Conservation (phyloP, 2,113 vertebrate species). For the Misgurnus mizolepis region DNA sequence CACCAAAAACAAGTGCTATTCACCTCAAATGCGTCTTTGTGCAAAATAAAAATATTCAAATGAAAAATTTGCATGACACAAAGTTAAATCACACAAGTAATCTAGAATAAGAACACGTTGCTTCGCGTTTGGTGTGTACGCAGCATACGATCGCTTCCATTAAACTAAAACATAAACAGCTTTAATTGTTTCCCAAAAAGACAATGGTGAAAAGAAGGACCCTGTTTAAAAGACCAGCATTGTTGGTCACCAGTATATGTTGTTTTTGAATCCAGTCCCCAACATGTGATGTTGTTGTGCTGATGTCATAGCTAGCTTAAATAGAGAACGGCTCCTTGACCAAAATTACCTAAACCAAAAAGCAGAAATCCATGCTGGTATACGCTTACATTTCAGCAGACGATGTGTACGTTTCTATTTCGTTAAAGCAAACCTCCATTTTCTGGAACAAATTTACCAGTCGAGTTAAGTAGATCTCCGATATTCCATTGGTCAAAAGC, state of each 20-base stretch:
- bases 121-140: too few species aligned
- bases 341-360: neutral
- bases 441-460: neutral
- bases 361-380: neutral
- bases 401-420: neutral
- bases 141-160: neutral
- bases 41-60: too few species aligned
- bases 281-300: neutral
- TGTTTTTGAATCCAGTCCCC: too few species aligned
- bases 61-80: too few species aligned
- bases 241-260: too few species aligned
- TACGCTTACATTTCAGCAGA: neutral
- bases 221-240: too few species aligned
- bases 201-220: too few species aligned
- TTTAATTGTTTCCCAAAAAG: neutral
- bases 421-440: neutral
- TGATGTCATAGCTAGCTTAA: neutral
- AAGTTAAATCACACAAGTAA: too few species aligned
- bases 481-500: neutral
- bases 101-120: too few species aligned
- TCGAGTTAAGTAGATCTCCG: neutral
- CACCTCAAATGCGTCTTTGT: too few species aligned
- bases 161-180: constrained; percentile 9
- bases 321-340: too few species aligned
- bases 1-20: too few species aligned